Percentiles rank a stretch among this genome's conserved stretches.
Evolutionary conservation across 2,113 vertebrate genomes (phyloP).

Genomic region (Hippolais icterina): DNA sequence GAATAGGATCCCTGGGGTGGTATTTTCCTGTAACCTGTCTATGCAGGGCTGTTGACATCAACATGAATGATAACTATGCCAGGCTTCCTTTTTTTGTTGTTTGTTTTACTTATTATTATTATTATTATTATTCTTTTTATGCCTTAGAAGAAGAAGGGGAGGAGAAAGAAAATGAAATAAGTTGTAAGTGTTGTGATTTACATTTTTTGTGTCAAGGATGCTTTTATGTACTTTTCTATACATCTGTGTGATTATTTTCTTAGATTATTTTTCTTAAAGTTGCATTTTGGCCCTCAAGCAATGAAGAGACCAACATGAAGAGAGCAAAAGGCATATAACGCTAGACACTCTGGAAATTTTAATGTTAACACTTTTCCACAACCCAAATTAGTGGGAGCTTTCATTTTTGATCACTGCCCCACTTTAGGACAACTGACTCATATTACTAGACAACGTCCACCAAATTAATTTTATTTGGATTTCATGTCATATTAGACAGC

Average conservation of each 20-base stretch:
- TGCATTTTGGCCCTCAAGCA: conserved; percentile 3
- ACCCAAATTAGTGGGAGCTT: background rate
- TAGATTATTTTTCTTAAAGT: conserved; percentile 17
- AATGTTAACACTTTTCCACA: background rate
- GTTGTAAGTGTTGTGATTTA: conserved; percentile 24
- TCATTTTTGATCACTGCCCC: background rate
- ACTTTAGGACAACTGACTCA: background rate
- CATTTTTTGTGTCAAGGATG: conserved; percentile 48
- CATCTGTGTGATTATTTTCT: conserved; percentile 23
- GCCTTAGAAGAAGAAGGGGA: conserved; percentile 16
- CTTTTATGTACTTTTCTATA: conserved; percentile 41
- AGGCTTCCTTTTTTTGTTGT: background rate
- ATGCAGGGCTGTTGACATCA: conserved; percentile 73
- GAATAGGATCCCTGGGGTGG: conserved; percentile 71
- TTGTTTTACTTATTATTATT: background rate
- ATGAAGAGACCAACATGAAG: background rate
- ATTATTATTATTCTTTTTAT: background rate
- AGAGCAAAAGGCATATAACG: background rate
- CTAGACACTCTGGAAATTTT: background rate
- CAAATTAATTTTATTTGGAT: background rate
- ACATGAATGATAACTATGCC: conserved; percentile 69
- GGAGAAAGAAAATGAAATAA: background rate
- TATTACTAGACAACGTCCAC: background rate
- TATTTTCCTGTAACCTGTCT: conserved; percentile 78
- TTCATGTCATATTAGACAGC: background rate